Evolutionary conservation across 2,888 invertebrate species (phyloP).

Genomic region (Lysandra bellargus): DNA sequence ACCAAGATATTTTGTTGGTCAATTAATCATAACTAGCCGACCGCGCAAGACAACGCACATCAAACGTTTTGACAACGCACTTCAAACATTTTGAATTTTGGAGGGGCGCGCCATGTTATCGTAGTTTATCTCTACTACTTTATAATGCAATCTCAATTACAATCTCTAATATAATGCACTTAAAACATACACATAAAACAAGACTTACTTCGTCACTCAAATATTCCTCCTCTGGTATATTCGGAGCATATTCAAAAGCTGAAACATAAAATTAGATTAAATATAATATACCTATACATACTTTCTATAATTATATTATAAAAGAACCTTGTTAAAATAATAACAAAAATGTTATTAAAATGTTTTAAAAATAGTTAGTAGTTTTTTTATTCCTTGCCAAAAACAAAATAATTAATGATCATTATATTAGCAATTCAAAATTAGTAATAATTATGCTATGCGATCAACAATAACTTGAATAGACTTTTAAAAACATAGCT

Average conservation of each 20-base stretch:
- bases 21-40: no score
- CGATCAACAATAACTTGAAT: background rate
- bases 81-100: no score
- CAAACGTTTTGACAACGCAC: no score
- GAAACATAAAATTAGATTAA: conserved; percentile 50
- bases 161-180: no score
- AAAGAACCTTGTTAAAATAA: no score
- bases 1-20: no score
- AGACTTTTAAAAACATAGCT: background rate
- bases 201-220: conserved; percentile 86
- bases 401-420: background rate
- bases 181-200: background rate
- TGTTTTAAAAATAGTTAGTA: background rate
- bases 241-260: conserved; percentile 96
- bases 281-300: conserved; percentile 28
- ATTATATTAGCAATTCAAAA: background rate
- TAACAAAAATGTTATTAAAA: no score
- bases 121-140: no score
- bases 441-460: background rate
- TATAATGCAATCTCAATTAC: no score
- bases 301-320: background rate
- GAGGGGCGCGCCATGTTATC: no score
- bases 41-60: no score
- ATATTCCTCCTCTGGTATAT: conserved; percentile 91
- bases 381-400: background rate